A percentile compares a stretch with the other conserved stretches of the same genome.
Evolutionary conservation across 2,113 vertebrate species (phyloP).

Genomic region (Neomonachus schauinslandi): DNA sequence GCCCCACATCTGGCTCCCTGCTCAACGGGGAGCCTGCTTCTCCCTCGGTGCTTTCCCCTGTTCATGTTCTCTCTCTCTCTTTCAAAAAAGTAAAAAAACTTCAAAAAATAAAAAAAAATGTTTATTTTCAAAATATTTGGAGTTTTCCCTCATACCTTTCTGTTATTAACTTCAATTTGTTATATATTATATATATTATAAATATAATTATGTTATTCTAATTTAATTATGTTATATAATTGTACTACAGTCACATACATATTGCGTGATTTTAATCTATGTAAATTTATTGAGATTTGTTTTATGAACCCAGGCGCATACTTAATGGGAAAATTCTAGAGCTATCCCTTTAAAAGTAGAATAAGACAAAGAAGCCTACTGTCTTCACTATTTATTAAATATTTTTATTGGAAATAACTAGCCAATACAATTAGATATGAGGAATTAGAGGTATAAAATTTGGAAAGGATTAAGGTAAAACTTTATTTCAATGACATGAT

Average conservation of each 20-base stretch:
- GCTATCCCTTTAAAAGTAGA: not conserved
- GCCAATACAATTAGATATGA: not conserved
- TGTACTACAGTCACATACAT: not conserved
- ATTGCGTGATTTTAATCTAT: not conserved
- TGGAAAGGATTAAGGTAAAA: not conserved
- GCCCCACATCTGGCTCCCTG: too few relatives aligned
- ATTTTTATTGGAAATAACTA: conserved; percentile 1
- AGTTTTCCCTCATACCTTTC: not conserved
- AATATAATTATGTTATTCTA: not conserved
- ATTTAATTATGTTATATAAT: not conserved
- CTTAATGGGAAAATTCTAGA: not conserved
- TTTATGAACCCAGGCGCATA: not conserved
- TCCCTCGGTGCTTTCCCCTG: too few relatives aligned
- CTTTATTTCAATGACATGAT: not conserved
- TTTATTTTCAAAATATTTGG: not conserved
- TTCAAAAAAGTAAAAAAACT: too few relatives aligned
- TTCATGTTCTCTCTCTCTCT: too few relatives aligned
- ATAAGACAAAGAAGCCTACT: not conserved
- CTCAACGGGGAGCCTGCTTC: too few relatives aligned
- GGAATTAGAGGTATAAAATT: not conserved
- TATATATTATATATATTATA: not conserved
- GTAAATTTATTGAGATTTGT: not conserved
- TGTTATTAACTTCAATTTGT: not conserved
- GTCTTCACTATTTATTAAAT: not conserved
- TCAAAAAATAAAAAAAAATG: not conserved